Evolutionary conservation across 2,113 vertebrate genomes (phyloP).

Genomic region (Macrotis lagotis): DNA sequence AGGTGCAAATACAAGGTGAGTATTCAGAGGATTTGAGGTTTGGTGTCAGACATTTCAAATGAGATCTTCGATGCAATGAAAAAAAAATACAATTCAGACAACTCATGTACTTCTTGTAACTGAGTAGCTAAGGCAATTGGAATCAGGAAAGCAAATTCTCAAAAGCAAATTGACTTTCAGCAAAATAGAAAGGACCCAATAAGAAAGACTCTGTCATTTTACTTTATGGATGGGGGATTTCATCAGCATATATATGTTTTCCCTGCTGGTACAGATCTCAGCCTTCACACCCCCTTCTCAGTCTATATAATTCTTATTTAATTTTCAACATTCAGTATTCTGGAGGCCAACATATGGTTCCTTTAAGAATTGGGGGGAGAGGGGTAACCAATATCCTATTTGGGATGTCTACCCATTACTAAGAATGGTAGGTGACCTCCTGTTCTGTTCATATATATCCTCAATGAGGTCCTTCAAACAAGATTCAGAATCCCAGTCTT

Average conservation of each 20-base stretch:
- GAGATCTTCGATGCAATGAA: background rate
- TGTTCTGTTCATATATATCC: background rate
- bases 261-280: background rate
- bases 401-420: background rate
- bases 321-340: background rate
- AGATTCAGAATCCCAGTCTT: background rate
- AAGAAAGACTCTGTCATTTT: background rate
- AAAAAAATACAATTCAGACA: background rate
- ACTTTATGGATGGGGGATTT: background rate
- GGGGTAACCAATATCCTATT: background rate
- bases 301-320: background rate
- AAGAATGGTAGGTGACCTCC: background rate
- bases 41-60: background rate
- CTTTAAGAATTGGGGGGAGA: background rate
- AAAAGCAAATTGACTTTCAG: background rate
- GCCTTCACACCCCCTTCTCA: background rate
- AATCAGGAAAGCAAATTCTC: background rate
- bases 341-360: background rate
- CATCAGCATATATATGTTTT: background rate
- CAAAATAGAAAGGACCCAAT: background rate
- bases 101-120: background rate
- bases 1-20: conserved; percentile 57
- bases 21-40: background rate
- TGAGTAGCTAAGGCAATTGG: background rate
- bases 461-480: background rate